Percentiles rank a stretch among this genome's conserved stretches.
Evolutionary conservation across 2,797 vertebrate genomes (phyloP).

Genomic region (Aplochiton taeniatus): DNA sequence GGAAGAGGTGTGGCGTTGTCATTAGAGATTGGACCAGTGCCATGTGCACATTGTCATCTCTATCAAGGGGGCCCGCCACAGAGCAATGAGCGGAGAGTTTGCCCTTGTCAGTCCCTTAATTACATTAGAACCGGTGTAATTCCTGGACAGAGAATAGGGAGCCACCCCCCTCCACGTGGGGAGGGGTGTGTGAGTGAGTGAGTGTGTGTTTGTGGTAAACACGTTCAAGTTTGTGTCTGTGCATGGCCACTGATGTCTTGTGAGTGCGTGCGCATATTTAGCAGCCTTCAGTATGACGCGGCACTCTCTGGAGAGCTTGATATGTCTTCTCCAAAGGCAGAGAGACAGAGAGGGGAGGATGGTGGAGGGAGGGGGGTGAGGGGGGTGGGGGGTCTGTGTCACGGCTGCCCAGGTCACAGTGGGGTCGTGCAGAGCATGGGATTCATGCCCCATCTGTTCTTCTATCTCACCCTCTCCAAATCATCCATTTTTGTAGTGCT

Average conservation of each 20-base stretch:
- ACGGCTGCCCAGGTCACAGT: background rate
- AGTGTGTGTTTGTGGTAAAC: background rate
- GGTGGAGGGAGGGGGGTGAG: slow-evolving; percentile 16
- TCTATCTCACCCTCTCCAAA: slow-evolving; percentile 4
- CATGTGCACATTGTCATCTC: slow-evolving; percentile 58
- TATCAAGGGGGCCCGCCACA: slow-evolving; percentile 55
- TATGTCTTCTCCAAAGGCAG: too few relatives aligned
- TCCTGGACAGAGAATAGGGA: slow-evolving; percentile 56
- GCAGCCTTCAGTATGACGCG: too few relatives aligned
- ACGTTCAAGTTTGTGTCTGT: slow-evolving; percentile 10
- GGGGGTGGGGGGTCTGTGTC: slow-evolving; percentile 14
- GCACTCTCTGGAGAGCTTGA: too few relatives aligned
- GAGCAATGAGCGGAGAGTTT: slow-evolving; percentile 68
- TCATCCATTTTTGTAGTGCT: too few relatives aligned
- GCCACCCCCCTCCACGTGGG: slow-evolving; percentile 28
- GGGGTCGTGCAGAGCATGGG: background rate
- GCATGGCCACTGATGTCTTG: slow-evolving; percentile 18
- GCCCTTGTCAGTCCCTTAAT: slow-evolving; percentile 76
- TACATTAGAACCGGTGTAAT: slow-evolving; percentile 72
- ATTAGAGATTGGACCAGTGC: slow-evolving; percentile 72
- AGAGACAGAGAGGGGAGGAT: too few relatives aligned
- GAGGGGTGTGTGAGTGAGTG: slow-evolving; percentile 4
- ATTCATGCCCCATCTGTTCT: slow-evolving; percentile 4
- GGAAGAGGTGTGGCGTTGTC: slow-evolving; percentile 62
- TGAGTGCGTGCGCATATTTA: slow-evolving; percentile 16